phyloP scores from a whole-genome alignment of 2,797 vertebrate genomes.

The Coccyzus lansbergi region DNA sequence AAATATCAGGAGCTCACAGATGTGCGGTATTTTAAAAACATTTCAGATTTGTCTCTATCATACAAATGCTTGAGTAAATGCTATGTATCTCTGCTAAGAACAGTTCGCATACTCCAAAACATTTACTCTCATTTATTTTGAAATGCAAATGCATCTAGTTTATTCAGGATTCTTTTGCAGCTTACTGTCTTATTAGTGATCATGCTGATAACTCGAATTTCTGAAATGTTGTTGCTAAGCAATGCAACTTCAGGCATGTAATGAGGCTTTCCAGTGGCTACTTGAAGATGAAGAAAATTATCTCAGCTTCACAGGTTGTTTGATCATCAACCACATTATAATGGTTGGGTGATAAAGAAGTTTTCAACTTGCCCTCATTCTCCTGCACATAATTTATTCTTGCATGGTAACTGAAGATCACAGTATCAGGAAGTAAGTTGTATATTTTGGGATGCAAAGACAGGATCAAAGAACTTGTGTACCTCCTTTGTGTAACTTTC shows the following conservation, averaged over 20 bases:
- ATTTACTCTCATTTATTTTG: slow-evolving; percentile 70
- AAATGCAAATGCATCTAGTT: slow-evolving; percentile 60
- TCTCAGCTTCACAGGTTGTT: slow-evolving; percentile 68
- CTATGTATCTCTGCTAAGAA: neutral
- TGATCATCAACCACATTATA: slow-evolving; percentile 66
- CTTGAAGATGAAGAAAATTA: slow-evolving; percentile 65
- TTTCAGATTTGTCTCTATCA: neutral
- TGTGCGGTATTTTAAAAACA: neutral
- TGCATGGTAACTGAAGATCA: slow-evolving; percentile 40
- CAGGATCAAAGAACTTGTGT: slow-evolving; percentile 25
- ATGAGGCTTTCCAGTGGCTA: slow-evolving; percentile 70
- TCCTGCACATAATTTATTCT: slow-evolving; percentile 45
- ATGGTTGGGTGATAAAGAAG: slow-evolving; percentile 58
- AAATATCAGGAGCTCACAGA: neutral
- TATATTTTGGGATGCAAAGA: slow-evolving; percentile 20
- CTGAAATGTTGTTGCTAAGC: slow-evolving; percentile 74
- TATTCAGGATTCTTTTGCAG: slow-evolving; percentile 59
- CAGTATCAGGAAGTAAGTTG: slow-evolving; percentile 20
- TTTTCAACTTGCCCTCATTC: slow-evolving; percentile 27
- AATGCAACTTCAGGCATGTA: slow-evolving; percentile 74
- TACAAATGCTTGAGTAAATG: neutral
- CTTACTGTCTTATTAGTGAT: slow-evolving; percentile 72
- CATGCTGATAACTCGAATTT: slow-evolving; percentile 68
- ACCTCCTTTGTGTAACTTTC: slow-evolving; percentile 16
- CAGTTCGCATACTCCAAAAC: slow-evolving; percentile 34